Evolutionary conservation across 2,888 invertebrate genomes (phyloP).

Genomic region (Drosophila robusta): DNA sequence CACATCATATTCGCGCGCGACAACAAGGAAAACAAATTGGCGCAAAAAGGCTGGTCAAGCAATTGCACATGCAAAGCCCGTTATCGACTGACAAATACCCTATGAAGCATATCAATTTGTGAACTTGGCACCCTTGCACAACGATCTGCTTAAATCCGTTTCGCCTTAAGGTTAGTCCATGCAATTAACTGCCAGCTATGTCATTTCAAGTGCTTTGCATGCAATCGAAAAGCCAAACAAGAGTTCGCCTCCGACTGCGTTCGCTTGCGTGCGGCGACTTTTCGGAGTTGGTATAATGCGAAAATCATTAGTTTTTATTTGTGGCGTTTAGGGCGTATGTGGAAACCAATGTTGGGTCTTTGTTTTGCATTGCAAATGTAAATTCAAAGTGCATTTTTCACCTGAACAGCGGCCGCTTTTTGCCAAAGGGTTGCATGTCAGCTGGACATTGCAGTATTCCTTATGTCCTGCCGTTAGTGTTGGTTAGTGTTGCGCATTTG

Average conservation of each 20-base stretch:
- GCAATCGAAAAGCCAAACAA: constrained; percentile 22
- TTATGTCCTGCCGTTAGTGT: constrained; percentile 53
- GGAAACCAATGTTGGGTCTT: constrained; percentile 15
- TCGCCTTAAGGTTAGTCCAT: constrained; percentile 1
- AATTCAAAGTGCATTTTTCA: constrained; percentile 57
- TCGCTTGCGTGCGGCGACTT: constrained; percentile 47
- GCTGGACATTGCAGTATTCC: constrained; percentile 50
- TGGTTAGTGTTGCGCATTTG: constrained; percentile 54
- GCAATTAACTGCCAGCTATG: constrained; percentile 34
- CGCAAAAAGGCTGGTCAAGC: background rate
- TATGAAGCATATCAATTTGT: background rate
- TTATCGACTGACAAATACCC: constrained; percentile 23
- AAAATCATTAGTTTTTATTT: constrained; percentile 77
- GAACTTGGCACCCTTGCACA: background rate
- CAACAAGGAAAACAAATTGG: constrained; percentile 12
- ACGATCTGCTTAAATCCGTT: constrained; percentile 1
- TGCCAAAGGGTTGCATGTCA: constrained; percentile 49
- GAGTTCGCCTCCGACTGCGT: constrained; percentile 26
- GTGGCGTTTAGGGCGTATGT: constrained; percentile 62
- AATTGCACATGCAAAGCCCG: background rate
- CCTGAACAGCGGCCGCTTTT: constrained; percentile 29
- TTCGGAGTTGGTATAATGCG: constrained; percentile 50
- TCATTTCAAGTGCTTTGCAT: constrained; percentile 28
- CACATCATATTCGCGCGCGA: constrained; percentile 42
- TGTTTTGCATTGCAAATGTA: constrained; percentile 58